phyloP scores from a whole-genome alignment of 2,113 vertebrate species.

The Ceyx melanurus region DNA sequence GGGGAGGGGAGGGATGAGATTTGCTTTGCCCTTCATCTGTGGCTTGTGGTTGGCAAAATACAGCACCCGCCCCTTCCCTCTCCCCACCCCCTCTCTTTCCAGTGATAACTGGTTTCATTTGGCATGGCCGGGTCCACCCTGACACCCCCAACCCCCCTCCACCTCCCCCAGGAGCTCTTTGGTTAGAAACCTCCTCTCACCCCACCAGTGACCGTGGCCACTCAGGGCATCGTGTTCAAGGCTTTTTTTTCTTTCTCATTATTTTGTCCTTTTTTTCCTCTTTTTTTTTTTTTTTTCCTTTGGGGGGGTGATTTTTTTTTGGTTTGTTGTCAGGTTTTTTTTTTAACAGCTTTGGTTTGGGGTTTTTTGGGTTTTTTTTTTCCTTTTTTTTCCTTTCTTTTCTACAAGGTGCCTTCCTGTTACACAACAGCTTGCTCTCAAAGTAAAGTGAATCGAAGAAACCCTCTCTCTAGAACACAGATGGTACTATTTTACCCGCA shows the following conservation, averaged over 20 bases:
- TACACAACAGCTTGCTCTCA: constrained; percentile 83
- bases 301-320: neutral
- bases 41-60: constrained; percentile 39
- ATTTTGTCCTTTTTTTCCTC: constrained; percentile 33
- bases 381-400: constrained; percentile 57
- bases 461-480: constrained; percentile 76
- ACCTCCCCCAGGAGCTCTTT: constrained; percentile 48
- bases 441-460: constrained; percentile 85
- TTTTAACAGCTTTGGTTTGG: neutral
- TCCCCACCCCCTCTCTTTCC: neutral
- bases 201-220: neutral
- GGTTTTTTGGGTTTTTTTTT: neutral
- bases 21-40: neutral
- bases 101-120: neutral
- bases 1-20: neutral
- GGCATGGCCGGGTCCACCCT: neutral
- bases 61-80: neutral
- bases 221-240: neutral
- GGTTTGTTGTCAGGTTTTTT: neutral
- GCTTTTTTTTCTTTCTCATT: neutral
- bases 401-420: constrained; percentile 89
- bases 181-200: neutral
- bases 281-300: neutral
- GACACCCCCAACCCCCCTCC: constrained; percentile 10
- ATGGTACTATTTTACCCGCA: constrained; percentile 89